Conservation (phyloP, 2,113 vertebrate species). For the Heliornis fulica region DNA sequence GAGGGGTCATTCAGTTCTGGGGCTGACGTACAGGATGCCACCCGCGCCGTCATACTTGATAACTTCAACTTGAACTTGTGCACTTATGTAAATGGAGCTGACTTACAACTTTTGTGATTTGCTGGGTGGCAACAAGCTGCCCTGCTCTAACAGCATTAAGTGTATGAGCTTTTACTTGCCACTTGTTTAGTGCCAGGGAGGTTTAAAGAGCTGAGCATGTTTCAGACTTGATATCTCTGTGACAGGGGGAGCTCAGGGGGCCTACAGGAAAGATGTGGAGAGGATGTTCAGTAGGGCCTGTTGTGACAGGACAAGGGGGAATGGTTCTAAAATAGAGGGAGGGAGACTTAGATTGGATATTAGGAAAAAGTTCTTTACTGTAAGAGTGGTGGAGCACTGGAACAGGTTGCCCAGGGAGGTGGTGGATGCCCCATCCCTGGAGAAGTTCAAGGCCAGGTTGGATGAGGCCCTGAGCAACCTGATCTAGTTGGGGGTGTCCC, state of each 20-base stretch:
- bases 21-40: slow-evolving; percentile 74
- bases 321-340: too few relatives aligned
- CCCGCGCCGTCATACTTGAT: slow-evolving; percentile 22
- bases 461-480: too few relatives aligned
- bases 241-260: not conserved
- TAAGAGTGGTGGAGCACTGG: too few relatives aligned
- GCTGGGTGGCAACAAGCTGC: not conserved
- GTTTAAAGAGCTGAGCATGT: not conserved
- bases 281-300: too few relatives aligned
- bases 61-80: slow-evolving; percentile 68
- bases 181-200: not conserved
- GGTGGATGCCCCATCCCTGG: too few relatives aligned
- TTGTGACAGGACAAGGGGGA: too few relatives aligned
- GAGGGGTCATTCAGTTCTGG: slow-evolving; percentile 51
- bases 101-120: not conserved
- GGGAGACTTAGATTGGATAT: too few relatives aligned
- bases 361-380: too few relatives aligned
- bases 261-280: too few relatives aligned
- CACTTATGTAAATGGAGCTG: not conserved
- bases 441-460: too few relatives aligned
- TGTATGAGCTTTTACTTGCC: not conserved
- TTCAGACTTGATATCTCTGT: not conserved
- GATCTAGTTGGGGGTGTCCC: too few relatives aligned
- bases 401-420: too few relatives aligned
- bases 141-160: not conserved